Evolutionary conservation across 2,888 invertebrate genomes (phyloP).

Genomic region (Morinoia aosen): DNA sequence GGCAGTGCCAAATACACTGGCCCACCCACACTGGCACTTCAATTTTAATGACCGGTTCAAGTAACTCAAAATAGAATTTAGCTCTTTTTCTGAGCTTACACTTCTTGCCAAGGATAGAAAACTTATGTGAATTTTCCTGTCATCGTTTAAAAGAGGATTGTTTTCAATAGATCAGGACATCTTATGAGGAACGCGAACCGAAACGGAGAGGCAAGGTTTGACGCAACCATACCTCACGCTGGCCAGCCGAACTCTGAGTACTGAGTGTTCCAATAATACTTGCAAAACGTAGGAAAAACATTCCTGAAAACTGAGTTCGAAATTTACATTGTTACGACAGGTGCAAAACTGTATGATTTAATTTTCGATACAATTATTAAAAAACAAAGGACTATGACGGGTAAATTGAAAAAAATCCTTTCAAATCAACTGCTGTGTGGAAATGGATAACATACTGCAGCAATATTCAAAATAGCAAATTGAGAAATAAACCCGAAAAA

Average conservation of each 20-base stretch:
- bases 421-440: too few species aligned
- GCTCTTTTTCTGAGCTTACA: background rate
- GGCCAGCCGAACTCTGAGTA: constrained; percentile 29
- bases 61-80: constrained; percentile 21
- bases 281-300: background rate
- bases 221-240: constrained; percentile 42
- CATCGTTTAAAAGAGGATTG: background rate
- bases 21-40: constrained; percentile 50
- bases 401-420: too few species aligned
- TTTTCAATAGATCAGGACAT: constrained; percentile 19
- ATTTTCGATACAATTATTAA: background rate
- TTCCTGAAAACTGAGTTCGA: background rate
- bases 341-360: background rate
- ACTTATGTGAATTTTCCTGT: constrained; percentile 49
- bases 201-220: constrained; percentile 28
- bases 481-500: background rate
- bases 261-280: constrained; percentile 32
- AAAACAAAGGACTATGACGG: background rate
- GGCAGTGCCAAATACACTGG: constrained; percentile 41
- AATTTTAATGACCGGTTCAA: constrained; percentile 48
- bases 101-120: background rate
- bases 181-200: background rate
- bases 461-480: background rate
- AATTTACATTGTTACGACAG: background rate
- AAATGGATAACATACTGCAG: too few species aligned